A percentile compares a stretch with the other conserved stretches of the same genome.
phyloP scores from a whole-genome alignment of 2,888 invertebrate genomes.

The Dimorphilus gyrociliatus region DNA sequence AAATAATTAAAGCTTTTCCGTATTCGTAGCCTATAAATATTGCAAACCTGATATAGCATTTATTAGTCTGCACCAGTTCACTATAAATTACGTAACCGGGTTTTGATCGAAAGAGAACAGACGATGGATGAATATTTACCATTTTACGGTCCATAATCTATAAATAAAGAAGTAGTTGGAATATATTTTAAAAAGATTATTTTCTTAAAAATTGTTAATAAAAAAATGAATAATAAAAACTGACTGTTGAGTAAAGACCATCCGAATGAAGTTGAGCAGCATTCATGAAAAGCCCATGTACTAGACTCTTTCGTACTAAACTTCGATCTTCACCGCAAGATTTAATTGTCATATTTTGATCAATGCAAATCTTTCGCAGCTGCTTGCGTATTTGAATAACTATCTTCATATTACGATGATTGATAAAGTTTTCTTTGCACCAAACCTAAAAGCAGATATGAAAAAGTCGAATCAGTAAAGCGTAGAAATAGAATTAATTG shows the following conservation, averaged over 20 bases:
- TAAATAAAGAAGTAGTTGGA: constrained; percentile 15
- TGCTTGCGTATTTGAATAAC: constrained; percentile 65
- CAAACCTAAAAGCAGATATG: constrained; percentile 46
- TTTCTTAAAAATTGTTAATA: too few species aligned
- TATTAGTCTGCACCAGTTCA: constrained; percentile 69
- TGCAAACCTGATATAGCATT: constrained; percentile 61
- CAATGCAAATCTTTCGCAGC: constrained; percentile 52
- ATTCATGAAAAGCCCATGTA: constrained; percentile 67
- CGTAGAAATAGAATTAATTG: background rate
- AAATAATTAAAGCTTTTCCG: too few species aligned
- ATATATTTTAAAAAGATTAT: background rate
- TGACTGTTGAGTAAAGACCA: constrained; percentile 52
- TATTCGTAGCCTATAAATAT: too few species aligned
- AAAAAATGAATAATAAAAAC: too few species aligned
- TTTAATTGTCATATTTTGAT: constrained; percentile 45
- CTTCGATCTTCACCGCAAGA: constrained; percentile 49
- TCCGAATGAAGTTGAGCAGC: constrained; percentile 63
- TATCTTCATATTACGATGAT: constrained; percentile 61
- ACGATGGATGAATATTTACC: constrained; percentile 68
- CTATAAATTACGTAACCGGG: constrained; percentile 61
- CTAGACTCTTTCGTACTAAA: constrained; percentile 56
- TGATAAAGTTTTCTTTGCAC: constrained; percentile 76
- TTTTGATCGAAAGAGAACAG: constrained; percentile 53
- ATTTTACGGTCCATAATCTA: constrained; percentile 49
- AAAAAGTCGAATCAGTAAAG: constrained; percentile 2